Percentiles rank a stretch among this genome's conserved stretches.
Conservation (phyloP, 1,140 invertebrate species). For the Euglossa dilemma region DNA sequence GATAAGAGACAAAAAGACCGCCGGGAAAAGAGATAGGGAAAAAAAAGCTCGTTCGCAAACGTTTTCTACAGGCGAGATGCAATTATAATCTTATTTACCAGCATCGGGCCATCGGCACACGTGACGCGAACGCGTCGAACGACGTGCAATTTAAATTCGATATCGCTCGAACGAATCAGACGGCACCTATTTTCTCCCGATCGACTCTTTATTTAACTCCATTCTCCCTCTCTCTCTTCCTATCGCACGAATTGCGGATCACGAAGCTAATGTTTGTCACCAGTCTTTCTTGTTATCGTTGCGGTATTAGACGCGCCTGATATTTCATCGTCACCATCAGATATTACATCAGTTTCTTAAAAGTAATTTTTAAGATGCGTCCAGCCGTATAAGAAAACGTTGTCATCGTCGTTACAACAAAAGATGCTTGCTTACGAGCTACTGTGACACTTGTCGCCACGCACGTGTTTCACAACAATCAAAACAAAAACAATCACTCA, state of each 20-base stretch:
- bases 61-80: neutral
- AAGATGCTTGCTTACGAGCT: neutral
- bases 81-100: neutral
- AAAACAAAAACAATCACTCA: slow-evolving; percentile 46
- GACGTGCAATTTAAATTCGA: neutral
- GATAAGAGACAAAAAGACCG: neutral
- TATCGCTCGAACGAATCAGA: neutral
- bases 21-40: neutral
- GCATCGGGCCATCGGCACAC: neutral
- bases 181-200: neutral
- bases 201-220: slow-evolving; percentile 17
- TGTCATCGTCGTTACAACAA: neutral
- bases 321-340: slow-evolving; percentile 11
- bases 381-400: neutral
- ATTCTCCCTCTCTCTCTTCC: neutral
- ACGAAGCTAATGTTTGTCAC: neutral
- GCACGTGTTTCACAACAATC: slow-evolving; percentile 21
- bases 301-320: neutral
- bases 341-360: slow-evolving; percentile 33
- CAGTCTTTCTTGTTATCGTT: neutral
- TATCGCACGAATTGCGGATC: neutral
- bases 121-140: neutral
- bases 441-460: neutral
- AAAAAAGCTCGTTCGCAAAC: neutral
- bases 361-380: neutral